Conservation (phyloP, 2,888 invertebrate species). For the Cephus pygmeus region DNA sequence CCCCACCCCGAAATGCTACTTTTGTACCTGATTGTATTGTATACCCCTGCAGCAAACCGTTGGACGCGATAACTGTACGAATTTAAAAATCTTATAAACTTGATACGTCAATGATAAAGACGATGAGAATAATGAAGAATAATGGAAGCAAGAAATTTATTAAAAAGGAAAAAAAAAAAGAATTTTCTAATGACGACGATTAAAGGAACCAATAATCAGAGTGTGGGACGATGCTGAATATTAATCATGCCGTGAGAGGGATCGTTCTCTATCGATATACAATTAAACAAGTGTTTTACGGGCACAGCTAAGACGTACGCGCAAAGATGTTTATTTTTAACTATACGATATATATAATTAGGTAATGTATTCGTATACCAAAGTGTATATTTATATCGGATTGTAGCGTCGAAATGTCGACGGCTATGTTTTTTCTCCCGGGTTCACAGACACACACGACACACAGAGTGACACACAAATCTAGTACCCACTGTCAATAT, state of each 20-base stretch:
- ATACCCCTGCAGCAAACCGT: conserved; percentile 40
- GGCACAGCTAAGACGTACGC: conserved; percentile 15
- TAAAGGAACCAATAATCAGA: background rate
- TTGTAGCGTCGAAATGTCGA: background rate
- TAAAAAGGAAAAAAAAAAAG: background rate
- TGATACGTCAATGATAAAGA: background rate
- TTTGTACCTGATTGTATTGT: conserved; percentile 55
- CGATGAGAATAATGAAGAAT: conserved; percentile 21
- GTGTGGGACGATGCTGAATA: background rate
- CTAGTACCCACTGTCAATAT: background rate
- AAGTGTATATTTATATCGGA: conserved; percentile 47
- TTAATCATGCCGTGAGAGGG: background rate
- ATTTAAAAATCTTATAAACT: background rate
- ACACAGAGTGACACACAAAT: background rate
- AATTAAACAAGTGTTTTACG: background rate
- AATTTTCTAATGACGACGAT: background rate
- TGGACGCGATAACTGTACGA: conserved; percentile 15
- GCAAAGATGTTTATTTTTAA: conserved; percentile 26
- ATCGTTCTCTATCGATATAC: conserved; percentile 1
- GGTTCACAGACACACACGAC: background rate
- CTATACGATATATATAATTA: conserved; percentile 6
- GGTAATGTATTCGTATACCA: conserved; percentile 49
- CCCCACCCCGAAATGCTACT: conserved; percentile 48
- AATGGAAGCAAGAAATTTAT: conserved; percentile 14
- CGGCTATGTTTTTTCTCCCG: background rate